These are phyloP conservation scores for Myocastor coypus DNA, from an alignment of 2,113 vertebrate species.

Conservation along the genomic window DNA sequence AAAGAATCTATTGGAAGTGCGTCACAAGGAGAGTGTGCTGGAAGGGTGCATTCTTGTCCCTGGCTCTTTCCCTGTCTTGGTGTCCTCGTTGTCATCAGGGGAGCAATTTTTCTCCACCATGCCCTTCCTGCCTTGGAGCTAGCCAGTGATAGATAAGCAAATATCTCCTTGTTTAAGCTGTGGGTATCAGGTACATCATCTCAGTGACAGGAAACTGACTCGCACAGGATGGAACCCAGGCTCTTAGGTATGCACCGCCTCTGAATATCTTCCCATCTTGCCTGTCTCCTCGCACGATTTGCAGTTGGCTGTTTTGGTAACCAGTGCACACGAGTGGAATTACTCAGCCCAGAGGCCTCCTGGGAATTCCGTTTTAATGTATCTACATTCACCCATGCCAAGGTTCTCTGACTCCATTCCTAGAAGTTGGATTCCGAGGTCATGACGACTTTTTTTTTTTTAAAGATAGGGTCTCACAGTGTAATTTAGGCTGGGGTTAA, in stretches of 20 bases:
- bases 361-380: not conserved
- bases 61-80: not conserved
- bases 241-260: not conserved
- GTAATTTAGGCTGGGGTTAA: not conserved
- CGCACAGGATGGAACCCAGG: not conserved
- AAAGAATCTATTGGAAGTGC: not conserved
- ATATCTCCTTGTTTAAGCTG: not conserved
- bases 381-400: not conserved
- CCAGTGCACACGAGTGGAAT: not conserved
- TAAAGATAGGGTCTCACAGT: not conserved
- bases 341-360: not conserved
- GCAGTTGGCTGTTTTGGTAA: not conserved
- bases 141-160: not conserved
- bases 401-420: not conserved
- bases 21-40: not conserved
- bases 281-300: not conserved
- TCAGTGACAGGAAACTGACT: not conserved
- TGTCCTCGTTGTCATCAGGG: not conserved
- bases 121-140: not conserved
- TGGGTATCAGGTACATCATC: not conserved
- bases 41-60: not conserved
- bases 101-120: not conserved
- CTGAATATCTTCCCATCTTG: not conserved
- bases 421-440: not conserved
- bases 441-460: not conserved